Evolutionary conservation across 2,888 invertebrate species (phyloP), one percentile per base, ranked within the genome.

Genomic region (Erebia ligea): DNA sequence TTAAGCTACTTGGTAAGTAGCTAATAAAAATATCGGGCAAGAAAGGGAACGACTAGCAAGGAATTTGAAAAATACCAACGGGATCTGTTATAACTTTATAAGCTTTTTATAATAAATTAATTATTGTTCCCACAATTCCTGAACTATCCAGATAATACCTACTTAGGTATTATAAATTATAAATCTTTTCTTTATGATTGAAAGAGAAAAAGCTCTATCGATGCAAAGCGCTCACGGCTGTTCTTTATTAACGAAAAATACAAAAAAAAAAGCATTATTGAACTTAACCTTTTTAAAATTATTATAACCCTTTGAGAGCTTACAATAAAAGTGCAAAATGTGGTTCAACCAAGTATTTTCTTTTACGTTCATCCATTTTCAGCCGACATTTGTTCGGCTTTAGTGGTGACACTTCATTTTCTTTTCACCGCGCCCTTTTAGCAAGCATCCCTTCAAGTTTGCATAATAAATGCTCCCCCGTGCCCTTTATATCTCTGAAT

Each of bases 341-440:
- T 56, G 54, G 40, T 62, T 4, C n/a, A 10, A 11, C 68, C 21
- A 54, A 56, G 61, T 13, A 61, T 61, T 62, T 57, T 59, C 45
- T 62, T 68, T 68, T 56, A 63, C 42, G 52, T 61, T 67, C 68
- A 68, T 73, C 66, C 70, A 73, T 73, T 70, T 66, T 67, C 70
- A 66, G 67, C 67, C 68, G 52, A 68, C 57, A 68, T 73, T 73
- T 84, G 82, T 84, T 83, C 83, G 79, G 78, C 72, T 76, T 73
- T 74, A 75, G 75, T 81, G 83, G 84, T 82, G 84, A 84, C 85
- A 85, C 87, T 88, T 84, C 83, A 84, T 87, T 88, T 86, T 84
- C 86, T 77, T 83, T 86, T 82, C 84, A 83, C 74, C 66, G 70
- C 64, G 73, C 77, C 75, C 76, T 76, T 76, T 73, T 72, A 73